Evolutionary conservation across 2,888 invertebrate species (phyloP).

Genomic region (Cyclophora albipunctata): DNA sequence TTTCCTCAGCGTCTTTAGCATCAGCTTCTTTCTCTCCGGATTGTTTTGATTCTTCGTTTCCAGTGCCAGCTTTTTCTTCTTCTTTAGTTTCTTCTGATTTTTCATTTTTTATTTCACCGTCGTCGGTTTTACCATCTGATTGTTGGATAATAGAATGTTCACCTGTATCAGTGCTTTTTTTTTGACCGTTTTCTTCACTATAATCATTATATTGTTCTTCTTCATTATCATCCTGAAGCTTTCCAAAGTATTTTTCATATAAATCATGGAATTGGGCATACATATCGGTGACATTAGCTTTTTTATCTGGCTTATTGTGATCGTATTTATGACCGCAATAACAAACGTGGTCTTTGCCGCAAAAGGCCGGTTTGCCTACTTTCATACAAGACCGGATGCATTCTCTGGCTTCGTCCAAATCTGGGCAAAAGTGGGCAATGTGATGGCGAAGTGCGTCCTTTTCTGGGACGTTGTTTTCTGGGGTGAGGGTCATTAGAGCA

Average conservation of each 20-base stretch:
- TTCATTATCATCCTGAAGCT: conserved; percentile 4
- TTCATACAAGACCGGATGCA: conserved; percentile 53
- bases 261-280: conserved; percentile 43
- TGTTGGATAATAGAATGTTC: too few species aligned
- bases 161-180: too few species aligned
- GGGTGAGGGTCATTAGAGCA: neutral
- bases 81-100: neutral
- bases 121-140: too few species aligned
- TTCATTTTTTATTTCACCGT: neutral
- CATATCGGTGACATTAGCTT: conserved; percentile 13
- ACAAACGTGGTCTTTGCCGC: conserved; percentile 59
- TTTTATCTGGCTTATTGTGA: conserved; percentile 8
- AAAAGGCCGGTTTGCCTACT: conserved; percentile 53
- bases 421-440: conserved; percentile 61
- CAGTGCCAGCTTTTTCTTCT: neutral
- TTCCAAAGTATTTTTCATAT: conserved; percentile 53
- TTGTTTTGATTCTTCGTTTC: too few species aligned
- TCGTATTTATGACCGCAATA: conserved; percentile 55
- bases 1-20: too few species aligned
- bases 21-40: too few species aligned
- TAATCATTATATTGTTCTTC: neutral
- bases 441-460: conserved; percentile 40
- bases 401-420: conserved; percentile 38
- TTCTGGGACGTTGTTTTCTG: conserved; percentile 11
- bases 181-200: neutral